These are phyloP conservation scores for Neodiprion pinetum DNA, from an alignment of 1,140 invertebrate genomes.

Conservation along the genomic window DNA sequence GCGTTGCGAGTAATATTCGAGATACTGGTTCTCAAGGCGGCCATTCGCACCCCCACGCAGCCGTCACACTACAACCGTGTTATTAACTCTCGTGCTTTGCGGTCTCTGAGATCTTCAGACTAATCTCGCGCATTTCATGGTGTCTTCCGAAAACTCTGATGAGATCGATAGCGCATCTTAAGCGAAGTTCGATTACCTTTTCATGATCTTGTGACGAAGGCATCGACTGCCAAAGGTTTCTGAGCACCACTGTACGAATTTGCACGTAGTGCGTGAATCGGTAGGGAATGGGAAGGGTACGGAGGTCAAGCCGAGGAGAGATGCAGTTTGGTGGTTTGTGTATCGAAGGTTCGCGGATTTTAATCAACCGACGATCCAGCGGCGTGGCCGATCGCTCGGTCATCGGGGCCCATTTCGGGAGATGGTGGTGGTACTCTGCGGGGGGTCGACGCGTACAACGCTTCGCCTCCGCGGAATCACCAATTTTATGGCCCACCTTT, in stretches of 20 bases:
- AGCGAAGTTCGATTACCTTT: no score
- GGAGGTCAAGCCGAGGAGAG: conserved; percentile 32
- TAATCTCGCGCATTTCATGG: no score
- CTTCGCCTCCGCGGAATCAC: conserved; percentile 48
- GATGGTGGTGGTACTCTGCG: conserved; percentile 59
- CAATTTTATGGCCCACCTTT: conserved; percentile 61
- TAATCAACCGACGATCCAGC: conserved; percentile 61
- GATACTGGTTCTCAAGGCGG: neutral
- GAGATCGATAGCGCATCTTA: no score
- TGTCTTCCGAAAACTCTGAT: no score
- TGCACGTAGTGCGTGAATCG: neutral
- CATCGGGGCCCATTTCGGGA: conserved; percentile 46
- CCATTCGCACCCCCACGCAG: no score
- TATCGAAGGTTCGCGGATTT: conserved; percentile 59
- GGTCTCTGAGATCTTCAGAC: no score
- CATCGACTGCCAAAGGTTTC: neutral
- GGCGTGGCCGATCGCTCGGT: conserved; percentile 20
- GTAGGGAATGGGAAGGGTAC: conserved; percentile 31
- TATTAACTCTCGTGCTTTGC: no score
- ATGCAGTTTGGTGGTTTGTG: conserved; percentile 51
- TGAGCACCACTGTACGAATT: neutral
- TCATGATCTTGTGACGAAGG: no score
- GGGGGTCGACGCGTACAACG: conserved; percentile 60
- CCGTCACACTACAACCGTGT: no score
- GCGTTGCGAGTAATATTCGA: neutral